Conservation (phyloP, 2,888 invertebrate genomes). For the Tribolium freemani region DNA sequence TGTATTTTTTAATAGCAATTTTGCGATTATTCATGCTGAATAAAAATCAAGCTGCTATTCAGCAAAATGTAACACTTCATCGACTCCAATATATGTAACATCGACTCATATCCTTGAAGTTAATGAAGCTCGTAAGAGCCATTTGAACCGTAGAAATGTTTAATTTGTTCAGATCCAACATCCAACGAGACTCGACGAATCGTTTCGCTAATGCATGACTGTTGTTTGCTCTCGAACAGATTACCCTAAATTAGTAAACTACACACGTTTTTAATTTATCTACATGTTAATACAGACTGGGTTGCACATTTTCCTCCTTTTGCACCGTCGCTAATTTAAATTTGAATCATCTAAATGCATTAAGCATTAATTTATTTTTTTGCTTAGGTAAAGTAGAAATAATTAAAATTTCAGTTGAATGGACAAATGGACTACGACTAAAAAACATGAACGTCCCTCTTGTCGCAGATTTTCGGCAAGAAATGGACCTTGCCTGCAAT, state of each 20-base stretch:
- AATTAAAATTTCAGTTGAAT: slow-evolving; percentile 17
- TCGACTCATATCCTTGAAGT: slow-evolving; percentile 47
- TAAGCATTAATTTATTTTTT: no score
- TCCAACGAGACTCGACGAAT: slow-evolving; percentile 17
- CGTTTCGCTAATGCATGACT: slow-evolving; percentile 42
- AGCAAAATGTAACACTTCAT: slow-evolving; percentile 3
- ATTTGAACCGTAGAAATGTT: slow-evolving; percentile 46
- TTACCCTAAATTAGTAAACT: slow-evolving; percentile 16
- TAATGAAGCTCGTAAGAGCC: slow-evolving; percentile 51
- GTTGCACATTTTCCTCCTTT: no score
- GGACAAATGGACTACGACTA: slow-evolving; percentile 54
- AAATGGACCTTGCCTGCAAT: slow-evolving; percentile 62
- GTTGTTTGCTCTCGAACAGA: slow-evolving; percentile 30
- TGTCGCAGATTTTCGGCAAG: slow-evolving; percentile 61
- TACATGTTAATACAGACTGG: background rate
- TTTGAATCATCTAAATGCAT: background rate
- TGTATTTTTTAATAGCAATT: no score
- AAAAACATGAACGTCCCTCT: slow-evolving; percentile 63
- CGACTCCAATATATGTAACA: slow-evolving; percentile 8
- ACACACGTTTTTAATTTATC: slow-evolving; percentile 25
- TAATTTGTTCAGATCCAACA: slow-evolving; percentile 47
- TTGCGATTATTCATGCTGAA: no score
- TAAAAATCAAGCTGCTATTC: no score
- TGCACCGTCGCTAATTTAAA: background rate
- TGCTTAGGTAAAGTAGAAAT: no score